A percentile compares a stretch with the other conserved stretches of the same genome.
These are phyloP conservation scores for Cyprinodon variegatus DNA, from an alignment of 2,113 vertebrate genomes.

Conservation along the genomic window DNA sequence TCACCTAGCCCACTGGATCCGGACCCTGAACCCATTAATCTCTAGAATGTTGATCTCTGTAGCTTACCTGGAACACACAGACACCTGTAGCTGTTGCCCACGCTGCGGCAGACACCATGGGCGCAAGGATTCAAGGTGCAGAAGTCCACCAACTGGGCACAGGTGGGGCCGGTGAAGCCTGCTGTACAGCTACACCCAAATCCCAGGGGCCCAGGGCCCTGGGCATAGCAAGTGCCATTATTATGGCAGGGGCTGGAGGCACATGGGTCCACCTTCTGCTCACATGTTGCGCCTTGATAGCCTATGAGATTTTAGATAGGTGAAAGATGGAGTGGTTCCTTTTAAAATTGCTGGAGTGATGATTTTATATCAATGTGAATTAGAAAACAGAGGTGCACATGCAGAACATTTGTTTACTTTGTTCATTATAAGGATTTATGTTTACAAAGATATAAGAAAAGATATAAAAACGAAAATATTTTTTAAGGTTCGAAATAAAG, in stretches of 20 bases:
- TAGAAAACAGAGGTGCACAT: no score
- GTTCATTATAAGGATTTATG: no score
- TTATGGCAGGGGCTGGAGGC: constrained; percentile 90
- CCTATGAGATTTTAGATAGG: constrained; percentile 71
- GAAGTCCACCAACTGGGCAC: constrained; percentile 93
- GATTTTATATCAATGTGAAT: no score
- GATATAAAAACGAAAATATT: background rate
- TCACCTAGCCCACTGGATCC: background rate
- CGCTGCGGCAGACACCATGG: constrained; percentile 92
- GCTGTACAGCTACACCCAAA: constrained; percentile 89
- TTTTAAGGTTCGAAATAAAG: background rate
- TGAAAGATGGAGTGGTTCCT: background rate
- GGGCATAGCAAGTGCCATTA: constrained; percentile 89
- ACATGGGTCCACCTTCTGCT: constrained; percentile 91
- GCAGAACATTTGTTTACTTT: no score
- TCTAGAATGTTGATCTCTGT: background rate
- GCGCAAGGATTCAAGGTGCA: constrained; percentile 95
- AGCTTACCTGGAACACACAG: constrained; percentile 92
- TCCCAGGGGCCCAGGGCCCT: constrained; percentile 77
- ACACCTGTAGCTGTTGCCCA: constrained; percentile 96
- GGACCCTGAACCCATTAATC: background rate
- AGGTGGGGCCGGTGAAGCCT: constrained; percentile 91
- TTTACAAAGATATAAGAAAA: no score
- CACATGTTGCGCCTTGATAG: constrained; percentile 87
- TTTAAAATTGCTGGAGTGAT: background rate